These are phyloP conservation scores for Teleogryllus occipitalis DNA, from an alignment of 1,140 invertebrate species.

Conservation along the genomic window DNA sequence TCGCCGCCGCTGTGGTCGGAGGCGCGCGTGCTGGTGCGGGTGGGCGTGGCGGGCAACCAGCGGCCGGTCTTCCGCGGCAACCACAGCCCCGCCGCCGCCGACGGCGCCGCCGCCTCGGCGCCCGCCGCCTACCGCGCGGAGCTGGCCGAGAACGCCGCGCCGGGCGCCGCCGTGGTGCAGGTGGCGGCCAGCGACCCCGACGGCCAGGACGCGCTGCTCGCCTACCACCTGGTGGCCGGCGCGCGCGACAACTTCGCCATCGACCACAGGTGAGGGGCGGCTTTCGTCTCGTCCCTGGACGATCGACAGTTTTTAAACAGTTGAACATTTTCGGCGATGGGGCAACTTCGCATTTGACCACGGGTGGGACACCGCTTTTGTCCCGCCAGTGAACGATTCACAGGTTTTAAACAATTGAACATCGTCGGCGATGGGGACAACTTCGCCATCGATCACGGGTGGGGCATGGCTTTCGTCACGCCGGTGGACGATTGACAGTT, in stretches of 20 bases:
- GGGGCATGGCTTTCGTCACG: too few species aligned
- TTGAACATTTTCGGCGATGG: too few species aligned
- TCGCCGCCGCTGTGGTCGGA: conserved; percentile 54
- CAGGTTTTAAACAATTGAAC: too few species aligned
- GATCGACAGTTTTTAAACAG: conserved; percentile 12
- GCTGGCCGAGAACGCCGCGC: conserved; percentile 58
- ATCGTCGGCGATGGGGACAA: too few species aligned
- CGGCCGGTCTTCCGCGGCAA: conserved; percentile 63
- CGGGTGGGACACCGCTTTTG: too few species aligned
- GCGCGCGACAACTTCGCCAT: conserved; percentile 74
- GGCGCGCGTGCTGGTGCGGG: conserved; percentile 53
- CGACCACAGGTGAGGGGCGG: conserved; percentile 48
- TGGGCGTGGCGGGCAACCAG: conserved; percentile 69
- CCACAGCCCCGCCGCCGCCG: conserved; percentile 42
- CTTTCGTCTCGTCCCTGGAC: conserved; percentile 8
- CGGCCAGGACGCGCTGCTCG: conserved; percentile 57
- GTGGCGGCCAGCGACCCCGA: conserved; percentile 67
- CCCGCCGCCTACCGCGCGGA: conserved; percentile 58
- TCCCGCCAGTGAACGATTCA: too few species aligned
- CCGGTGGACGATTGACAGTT: too few species aligned
- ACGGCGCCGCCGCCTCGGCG: conserved; percentile 45
- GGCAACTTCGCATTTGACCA: too few species aligned
- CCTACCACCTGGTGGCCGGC: conserved; percentile 63
- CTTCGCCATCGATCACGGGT: too few species aligned
- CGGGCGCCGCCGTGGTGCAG: conserved; percentile 58